A percentile compares a stretch with the other conserved stretches of the same genome.
These are phyloP conservation scores for Habrosyne pyritoides DNA, from an alignment of 2,888 invertebrate species.

Conservation along the genomic window DNA sequence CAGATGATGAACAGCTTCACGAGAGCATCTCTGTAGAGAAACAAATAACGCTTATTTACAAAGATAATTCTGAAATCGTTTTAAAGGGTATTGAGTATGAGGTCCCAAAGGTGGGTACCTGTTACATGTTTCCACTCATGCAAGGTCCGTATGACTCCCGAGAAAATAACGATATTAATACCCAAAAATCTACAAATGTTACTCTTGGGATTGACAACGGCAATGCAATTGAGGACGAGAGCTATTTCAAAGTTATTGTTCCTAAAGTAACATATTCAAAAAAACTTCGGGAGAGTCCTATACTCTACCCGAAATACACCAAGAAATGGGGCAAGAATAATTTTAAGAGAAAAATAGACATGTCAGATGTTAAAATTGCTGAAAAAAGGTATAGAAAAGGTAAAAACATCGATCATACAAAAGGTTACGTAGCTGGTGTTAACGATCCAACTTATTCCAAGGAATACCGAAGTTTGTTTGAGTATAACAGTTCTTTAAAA, in stretches of 20 bases:
- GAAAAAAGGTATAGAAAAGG: slow-evolving; percentile 65
- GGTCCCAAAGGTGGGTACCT: slow-evolving; percentile 51
- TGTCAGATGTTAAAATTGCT: slow-evolving; percentile 40
- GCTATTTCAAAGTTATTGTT: slow-evolving; percentile 42
- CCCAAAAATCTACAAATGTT: not conserved
- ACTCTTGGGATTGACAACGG: not conserved
- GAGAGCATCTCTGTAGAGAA: not conserved
- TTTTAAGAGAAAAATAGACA: slow-evolving; percentile 61
- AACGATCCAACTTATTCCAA: slow-evolving; percentile 50
- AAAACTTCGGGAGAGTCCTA: slow-evolving; percentile 16
- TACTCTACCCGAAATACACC: slow-evolving; percentile 10
- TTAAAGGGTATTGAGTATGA: slow-evolving; percentile 56
- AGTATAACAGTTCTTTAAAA: slow-evolving; percentile 65
- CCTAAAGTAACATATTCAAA: slow-evolving; percentile 60
- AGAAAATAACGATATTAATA: slow-evolving; percentile 5
- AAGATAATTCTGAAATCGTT: slow-evolving; percentile 29
- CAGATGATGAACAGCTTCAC: not conserved
- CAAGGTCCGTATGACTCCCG: slow-evolving; percentile 14
- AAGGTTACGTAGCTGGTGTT: slow-evolving; percentile 42
- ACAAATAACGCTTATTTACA: slow-evolving; percentile 35
- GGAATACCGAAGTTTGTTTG: slow-evolving; percentile 59
- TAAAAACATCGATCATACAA: slow-evolving; percentile 69
- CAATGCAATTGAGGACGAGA: slow-evolving; percentile 28
- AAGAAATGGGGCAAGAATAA: slow-evolving; percentile 23
- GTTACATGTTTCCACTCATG: slow-evolving; percentile 53